A percentile compares a stretch with the other conserved stretches of the same genome.
These are phyloP conservation scores for Acanthisitta chloris DNA, from an alignment of 2,113 vertebrate species.

Conservation along the genomic window DNA sequence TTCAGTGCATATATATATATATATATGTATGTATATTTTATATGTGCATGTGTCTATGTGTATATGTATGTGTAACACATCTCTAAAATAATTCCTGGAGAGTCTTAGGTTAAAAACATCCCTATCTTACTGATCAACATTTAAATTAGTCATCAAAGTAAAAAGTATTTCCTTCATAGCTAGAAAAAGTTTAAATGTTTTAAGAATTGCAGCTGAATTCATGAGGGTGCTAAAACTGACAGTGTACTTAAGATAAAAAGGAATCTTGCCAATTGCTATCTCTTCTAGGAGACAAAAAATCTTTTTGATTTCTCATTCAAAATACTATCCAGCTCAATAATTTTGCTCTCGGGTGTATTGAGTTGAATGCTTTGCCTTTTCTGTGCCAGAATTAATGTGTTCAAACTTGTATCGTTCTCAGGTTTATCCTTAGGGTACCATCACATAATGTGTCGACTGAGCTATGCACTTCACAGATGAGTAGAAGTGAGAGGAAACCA, in stretches of 20 bases:
- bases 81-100: background rate
- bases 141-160: conserved; percentile 27
- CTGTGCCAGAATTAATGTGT: background rate
- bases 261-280: background rate
- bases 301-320: conserved; percentile 33
- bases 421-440: background rate
- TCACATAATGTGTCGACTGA: background rate
- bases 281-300: background rate
- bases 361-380: background rate
- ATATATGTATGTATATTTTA: too few species aligned
- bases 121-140: background rate
- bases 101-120: background rate
- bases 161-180: background rate
- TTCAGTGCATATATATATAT: background rate
- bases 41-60: too few species aligned
- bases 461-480: background rate
- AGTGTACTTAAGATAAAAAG: background rate
- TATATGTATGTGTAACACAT: background rate
- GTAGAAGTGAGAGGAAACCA: background rate
- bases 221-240: conserved; percentile 29
- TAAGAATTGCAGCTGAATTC: background rate
- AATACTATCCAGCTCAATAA: background rate
- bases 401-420: background rate
- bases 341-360: background rate
- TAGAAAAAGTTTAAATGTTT: background rate